phyloP scores from a whole-genome alignment of 2,888 invertebrate genomes.

The Halictus quadricinctus region DNA sequence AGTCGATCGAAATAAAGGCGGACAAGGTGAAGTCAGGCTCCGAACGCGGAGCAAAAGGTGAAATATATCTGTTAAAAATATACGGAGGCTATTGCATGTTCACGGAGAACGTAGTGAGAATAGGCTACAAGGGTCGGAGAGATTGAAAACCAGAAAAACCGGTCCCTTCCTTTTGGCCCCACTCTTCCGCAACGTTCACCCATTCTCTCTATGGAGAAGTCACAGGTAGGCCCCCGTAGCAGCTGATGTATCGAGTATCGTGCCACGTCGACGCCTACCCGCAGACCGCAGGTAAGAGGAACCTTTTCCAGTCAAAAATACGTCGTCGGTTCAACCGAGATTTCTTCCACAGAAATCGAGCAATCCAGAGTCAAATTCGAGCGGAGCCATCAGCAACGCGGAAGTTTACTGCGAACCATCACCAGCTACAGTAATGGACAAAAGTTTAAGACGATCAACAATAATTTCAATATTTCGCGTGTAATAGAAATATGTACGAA shows the following conservation, averaged over 20 bases:
- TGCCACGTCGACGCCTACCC: slow-evolving; percentile 67
- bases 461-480: neutral
- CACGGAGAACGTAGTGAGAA: slow-evolving; percentile 46
- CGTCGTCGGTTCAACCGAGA: slow-evolving; percentile 46
- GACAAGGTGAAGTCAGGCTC: neutral
- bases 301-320: slow-evolving; percentile 66
- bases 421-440: neutral
- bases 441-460: neutral
- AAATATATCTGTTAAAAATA: slow-evolving; percentile 22
- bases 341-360: slow-evolving; percentile 26
- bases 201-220: slow-evolving; percentile 63
- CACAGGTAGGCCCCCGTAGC: slow-evolving; percentile 62
- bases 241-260: slow-evolving; percentile 72
- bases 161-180: slow-evolving; percentile 72
- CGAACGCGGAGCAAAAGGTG: neutral
- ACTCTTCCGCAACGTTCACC: slow-evolving; percentile 56
- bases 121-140: slow-evolving; percentile 50
- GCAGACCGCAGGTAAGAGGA: slow-evolving; percentile 69
- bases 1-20: neutral
- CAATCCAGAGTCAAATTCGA: slow-evolving; percentile 21
- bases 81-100: slow-evolving; percentile 20
- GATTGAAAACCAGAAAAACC: slow-evolving; percentile 81
- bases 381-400: neutral
- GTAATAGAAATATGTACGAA: neutral
- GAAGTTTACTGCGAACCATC: neutral